phyloP scores from a whole-genome alignment of 2,797 vertebrate genomes.

The Phalanger gymnotis region DNA sequence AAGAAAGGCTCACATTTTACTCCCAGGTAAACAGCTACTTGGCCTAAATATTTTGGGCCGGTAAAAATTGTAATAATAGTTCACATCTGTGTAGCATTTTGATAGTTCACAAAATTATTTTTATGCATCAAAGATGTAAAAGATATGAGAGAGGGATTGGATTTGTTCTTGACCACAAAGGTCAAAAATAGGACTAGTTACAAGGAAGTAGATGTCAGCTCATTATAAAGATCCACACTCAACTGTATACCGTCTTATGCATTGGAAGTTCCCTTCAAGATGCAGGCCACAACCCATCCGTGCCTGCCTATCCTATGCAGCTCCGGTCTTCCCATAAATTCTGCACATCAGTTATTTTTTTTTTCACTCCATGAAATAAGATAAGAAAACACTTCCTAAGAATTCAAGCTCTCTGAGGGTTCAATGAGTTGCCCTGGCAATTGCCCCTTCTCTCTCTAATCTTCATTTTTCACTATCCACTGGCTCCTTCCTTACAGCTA shows the following conservation, averaged over 20 bases:
- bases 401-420: neutral
- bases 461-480: neutral
- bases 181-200: neutral
- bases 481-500: neutral
- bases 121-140: neutral
- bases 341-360: neutral
- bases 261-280: neutral
- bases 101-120: neutral
- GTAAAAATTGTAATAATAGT: neutral
- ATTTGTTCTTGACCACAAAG: too few relatives aligned
- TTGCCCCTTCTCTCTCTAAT: too few relatives aligned
- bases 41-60: neutral
- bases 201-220: neutral
- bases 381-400: neutral
- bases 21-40: neutral
- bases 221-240: neutral
- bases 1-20: neutral
- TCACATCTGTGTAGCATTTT: neutral
- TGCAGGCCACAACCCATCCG: neutral
- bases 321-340: too few relatives aligned
- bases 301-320: neutral
- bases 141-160: neutral
- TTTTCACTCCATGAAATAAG: too few relatives aligned
- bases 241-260: too few relatives aligned
- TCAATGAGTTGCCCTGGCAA: too few relatives aligned